Percentiles rank a stretch among this genome's conserved stretches.
Evolutionary conservation across 2,113 vertebrate genomes (phyloP).

Genomic region (Pseudorhombus dupliciocellatus): DNA sequence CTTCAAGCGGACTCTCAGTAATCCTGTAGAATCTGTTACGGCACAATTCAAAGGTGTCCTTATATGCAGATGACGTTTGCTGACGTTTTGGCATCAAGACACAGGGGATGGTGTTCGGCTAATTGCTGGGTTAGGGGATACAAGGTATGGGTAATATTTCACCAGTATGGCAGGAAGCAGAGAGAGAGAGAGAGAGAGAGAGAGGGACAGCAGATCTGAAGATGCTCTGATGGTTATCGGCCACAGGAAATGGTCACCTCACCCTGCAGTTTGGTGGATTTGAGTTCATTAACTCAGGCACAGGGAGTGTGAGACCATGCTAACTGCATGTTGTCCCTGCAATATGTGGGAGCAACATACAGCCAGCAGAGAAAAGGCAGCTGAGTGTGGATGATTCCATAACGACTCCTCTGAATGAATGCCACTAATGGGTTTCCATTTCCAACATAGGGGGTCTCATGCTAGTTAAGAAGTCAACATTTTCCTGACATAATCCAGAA

Average conservation of each 20-base stretch:
- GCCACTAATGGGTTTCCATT: constrained; percentile 71
- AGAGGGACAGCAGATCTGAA: constrained; percentile 36
- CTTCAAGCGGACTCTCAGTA: constrained; percentile 17
- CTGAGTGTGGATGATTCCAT: constrained; percentile 19
- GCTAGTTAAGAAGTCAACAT: too few species aligned
- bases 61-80: neutral
- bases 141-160: constrained; percentile 52
- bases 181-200: constrained; percentile 14
- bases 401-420: constrained; percentile 56
- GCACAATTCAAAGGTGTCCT: constrained; percentile 7
- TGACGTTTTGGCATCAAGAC: constrained; percentile 23
- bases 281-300: constrained; percentile 23
- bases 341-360: constrained; percentile 1
- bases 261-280: constrained; percentile 12
- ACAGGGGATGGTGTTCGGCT: constrained; percentile 25
- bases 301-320: neutral
- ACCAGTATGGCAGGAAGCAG: constrained; percentile 35
- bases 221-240: constrained; percentile 55
- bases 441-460: constrained; percentile 32
- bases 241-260: constrained; percentile 37
- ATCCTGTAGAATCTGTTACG: constrained; percentile 15
- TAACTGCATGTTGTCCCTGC: neutral
- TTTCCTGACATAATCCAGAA: too few species aligned
- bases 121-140: constrained; percentile 29
- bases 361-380: constrained; percentile 31